phyloP scores from a whole-genome alignment of 2,888 invertebrate genomes.

The Drosophila phalerata region DNA sequence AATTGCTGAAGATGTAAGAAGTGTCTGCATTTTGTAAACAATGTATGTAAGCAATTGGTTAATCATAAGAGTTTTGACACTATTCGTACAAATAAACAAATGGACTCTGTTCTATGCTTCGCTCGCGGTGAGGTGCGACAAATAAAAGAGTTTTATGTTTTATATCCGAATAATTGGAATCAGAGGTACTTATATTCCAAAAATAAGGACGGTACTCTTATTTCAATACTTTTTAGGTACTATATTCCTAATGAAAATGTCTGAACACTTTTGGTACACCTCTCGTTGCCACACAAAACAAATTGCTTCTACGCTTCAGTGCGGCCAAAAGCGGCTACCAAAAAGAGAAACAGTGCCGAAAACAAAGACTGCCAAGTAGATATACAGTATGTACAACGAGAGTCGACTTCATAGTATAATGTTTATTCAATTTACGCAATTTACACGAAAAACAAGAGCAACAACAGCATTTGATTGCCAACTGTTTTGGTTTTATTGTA shows the following conservation, averaged over 20 bases:
- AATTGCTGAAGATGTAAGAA: background rate
- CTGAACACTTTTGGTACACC: conserved; percentile 11
- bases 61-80: background rate
- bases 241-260: background rate
- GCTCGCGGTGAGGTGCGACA: no score
- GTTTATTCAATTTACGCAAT: conserved; percentile 81
- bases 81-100: background rate
- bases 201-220: no score
- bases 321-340: conserved; percentile 51
- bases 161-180: no score
- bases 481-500: conserved; percentile 67
- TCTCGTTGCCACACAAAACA: conserved; percentile 42
- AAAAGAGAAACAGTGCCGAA: conserved; percentile 41
- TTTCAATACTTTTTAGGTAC: background rate
- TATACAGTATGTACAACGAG: conserved; percentile 63
- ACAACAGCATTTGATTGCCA: conserved; percentile 69
- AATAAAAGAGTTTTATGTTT: no score
- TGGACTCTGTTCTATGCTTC: no score
- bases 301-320: conserved; percentile 67
- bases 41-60: background rate
- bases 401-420: conserved; percentile 68
- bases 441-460: conserved; percentile 53
- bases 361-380: conserved; percentile 53
- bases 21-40: background rate
- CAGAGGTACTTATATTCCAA: no score